Conservation (phyloP, 2,888 invertebrate genomes). For the Cotesia congregata region DNA sequence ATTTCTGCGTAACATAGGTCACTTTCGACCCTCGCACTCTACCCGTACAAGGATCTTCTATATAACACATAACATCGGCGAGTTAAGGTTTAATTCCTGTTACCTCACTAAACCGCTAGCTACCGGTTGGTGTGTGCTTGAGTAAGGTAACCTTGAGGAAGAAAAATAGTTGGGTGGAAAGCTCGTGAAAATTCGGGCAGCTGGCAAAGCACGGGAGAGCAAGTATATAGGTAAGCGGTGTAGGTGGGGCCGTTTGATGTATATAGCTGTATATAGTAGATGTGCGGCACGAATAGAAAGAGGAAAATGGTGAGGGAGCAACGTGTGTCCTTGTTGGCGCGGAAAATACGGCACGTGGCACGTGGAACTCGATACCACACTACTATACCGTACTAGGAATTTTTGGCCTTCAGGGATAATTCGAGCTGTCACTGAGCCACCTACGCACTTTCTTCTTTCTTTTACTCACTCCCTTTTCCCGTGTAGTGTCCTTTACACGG, state of each 20-base stretch:
- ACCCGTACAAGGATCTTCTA: not conserved
- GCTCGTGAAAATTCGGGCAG: not conserved
- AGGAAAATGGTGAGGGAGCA: constrained; percentile 41
- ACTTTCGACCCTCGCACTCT: not conserved
- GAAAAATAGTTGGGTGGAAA: constrained; percentile 13
- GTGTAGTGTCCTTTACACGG: not conserved
- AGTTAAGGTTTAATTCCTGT: not conserved
- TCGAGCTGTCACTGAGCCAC: constrained; percentile 32
- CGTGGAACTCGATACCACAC: constrained; percentile 40
- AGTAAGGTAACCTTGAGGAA: constrained; percentile 23
- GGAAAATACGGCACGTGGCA: constrained; percentile 41
- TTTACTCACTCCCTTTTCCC: constrained; percentile 9
- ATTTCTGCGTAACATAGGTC: constrained; percentile 16
- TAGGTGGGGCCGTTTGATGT: not conserved
- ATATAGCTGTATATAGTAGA: not conserved
- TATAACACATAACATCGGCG: too few relatives aligned
- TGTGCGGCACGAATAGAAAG: constrained; percentile 16
- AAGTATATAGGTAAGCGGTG: constrained; percentile 29
- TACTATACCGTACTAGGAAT: constrained; percentile 4
- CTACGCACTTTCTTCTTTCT: constrained; percentile 13
- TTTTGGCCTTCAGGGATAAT: constrained; percentile 44
- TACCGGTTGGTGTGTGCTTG: constrained; percentile 3
- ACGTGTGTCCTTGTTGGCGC: constrained; percentile 34
- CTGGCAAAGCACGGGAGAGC: constrained; percentile 23
- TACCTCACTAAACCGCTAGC: not conserved